Evolutionary conservation across 2,888 invertebrate species (phyloP).

Genomic region (Calameuta filiformis): DNA sequence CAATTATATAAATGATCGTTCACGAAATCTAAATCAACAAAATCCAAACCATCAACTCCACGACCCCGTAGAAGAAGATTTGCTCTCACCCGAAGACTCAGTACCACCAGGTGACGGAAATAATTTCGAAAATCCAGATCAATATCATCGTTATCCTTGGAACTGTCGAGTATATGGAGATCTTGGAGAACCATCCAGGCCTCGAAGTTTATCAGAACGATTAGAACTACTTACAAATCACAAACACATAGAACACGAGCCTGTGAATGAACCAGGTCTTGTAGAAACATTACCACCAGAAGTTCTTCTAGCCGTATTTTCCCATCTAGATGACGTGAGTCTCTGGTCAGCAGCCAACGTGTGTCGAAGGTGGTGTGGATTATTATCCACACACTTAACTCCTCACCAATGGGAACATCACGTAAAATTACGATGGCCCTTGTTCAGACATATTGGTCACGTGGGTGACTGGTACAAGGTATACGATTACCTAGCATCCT

Average conservation of each 20-base stretch:
- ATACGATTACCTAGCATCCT: conserved; percentile 68
- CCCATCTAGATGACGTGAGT: conserved; percentile 91
- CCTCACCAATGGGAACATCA: conserved; percentile 84
- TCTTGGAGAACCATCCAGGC: conserved; percentile 64
- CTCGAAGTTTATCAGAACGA: conserved; percentile 72
- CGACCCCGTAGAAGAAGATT: conserved; percentile 40
- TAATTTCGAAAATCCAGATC: conserved; percentile 33
- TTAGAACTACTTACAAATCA: conserved; percentile 72
- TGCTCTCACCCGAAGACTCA: conserved; percentile 25
- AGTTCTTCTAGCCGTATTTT: conserved; percentile 89
- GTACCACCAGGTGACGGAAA: conserved; percentile 36
- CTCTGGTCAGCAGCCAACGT: conserved; percentile 90
- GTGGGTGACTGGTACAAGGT: conserved; percentile 85
- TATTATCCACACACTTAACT: conserved; percentile 82
- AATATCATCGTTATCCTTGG: conserved; percentile 32
- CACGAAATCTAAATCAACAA: conserved; percentile 10
- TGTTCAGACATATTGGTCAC: conserved; percentile 80
- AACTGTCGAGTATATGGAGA: conserved; percentile 41
- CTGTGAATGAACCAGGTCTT: conserved; percentile 70
- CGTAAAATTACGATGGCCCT: conserved; percentile 84
- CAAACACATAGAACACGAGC: conserved; percentile 55
- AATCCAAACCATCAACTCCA: conserved; percentile 19
- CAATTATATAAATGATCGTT: conserved; percentile 12
- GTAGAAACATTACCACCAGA: conserved; percentile 80
- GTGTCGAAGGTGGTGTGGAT: conserved; percentile 85